Evolutionary conservation across 1,140 invertebrate species (phyloP).

Genomic region (Eulimnadia texana): DNA sequence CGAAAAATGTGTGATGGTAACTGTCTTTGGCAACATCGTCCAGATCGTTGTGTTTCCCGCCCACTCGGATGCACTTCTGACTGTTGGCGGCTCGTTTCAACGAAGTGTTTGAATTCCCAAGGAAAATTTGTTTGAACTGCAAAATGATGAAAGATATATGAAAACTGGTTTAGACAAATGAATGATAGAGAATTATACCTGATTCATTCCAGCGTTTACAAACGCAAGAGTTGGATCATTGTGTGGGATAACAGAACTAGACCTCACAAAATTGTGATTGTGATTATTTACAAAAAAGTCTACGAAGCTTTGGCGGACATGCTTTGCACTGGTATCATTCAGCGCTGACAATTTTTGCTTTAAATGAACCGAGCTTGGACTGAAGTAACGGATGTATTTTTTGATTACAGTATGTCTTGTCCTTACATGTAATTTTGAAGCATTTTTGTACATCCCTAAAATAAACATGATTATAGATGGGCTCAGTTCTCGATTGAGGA

Average conservation of each 20-base stretch:
- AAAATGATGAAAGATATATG: neutral
- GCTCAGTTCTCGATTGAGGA: too few species aligned
- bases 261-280: conserved; percentile 60
- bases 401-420: too few species aligned
- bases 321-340: neutral
- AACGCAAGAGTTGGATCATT: conserved; percentile 78
- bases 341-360: too few species aligned
- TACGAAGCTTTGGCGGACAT: conserved; percentile 37
- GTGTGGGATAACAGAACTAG: conserved; percentile 76
- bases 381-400: too few species aligned
- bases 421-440: too few species aligned
- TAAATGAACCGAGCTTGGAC: too few species aligned
- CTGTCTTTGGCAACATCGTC: conserved; percentile 77
- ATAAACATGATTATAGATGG: too few species aligned
- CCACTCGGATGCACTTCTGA: conserved; percentile 90
- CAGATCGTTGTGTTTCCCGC: conserved; percentile 95
- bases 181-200: neutral
- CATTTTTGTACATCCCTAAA: too few species aligned
- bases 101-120: conserved; percentile 45
- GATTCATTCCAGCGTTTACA: conserved; percentile 95
- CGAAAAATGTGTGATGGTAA: conserved; percentile 97
- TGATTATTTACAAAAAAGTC: conserved; percentile 54
- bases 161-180: neutral
- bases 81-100: conserved; percentile 56
- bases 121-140: conserved; percentile 87